Evolutionary conservation across 2,113 vertebrate species (phyloP).

Genomic region (Halcyon senegalensis): DNA sequence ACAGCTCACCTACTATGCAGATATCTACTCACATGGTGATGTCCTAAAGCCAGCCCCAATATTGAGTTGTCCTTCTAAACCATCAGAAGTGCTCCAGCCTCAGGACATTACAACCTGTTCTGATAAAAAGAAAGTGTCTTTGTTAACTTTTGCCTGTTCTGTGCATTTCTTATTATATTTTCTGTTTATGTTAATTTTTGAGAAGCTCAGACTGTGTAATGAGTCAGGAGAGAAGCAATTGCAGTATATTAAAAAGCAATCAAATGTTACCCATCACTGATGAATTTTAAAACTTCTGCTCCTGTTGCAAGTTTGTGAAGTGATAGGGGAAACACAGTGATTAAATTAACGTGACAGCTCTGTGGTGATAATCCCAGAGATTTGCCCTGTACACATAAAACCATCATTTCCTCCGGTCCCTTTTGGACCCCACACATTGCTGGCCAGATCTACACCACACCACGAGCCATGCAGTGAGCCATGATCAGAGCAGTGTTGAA

Average conservation of each 20-base stretch:
- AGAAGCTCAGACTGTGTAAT: neutral
- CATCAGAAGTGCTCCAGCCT: neutral
- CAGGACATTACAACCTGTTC: neutral
- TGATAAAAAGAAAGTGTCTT: neutral
- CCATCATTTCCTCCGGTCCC: neutral
- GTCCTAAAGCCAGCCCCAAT: neutral
- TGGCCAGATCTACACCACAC: neutral
- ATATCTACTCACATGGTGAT: neutral
- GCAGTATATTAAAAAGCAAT: neutral
- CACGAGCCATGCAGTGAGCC: fast-evolving
- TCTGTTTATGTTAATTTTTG: neutral
- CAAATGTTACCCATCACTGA: neutral
- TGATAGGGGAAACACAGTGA: neutral
- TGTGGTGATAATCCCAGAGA: neutral
- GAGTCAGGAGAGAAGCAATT: neutral
- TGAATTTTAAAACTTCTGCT: neutral
- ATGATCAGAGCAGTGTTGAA: fast-evolving
- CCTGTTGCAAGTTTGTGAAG: neutral
- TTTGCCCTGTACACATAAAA: neutral
- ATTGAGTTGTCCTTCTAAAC: fast-evolving
- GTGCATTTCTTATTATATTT: neutral
- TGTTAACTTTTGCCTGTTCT: neutral
- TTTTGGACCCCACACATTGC: neutral
- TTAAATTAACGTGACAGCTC: neutral
- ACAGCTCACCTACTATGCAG: neutral